Evolutionary conservation across 2,888 invertebrate genomes (phyloP).

Genomic region (Psylliodes chrysocephalus): DNA sequence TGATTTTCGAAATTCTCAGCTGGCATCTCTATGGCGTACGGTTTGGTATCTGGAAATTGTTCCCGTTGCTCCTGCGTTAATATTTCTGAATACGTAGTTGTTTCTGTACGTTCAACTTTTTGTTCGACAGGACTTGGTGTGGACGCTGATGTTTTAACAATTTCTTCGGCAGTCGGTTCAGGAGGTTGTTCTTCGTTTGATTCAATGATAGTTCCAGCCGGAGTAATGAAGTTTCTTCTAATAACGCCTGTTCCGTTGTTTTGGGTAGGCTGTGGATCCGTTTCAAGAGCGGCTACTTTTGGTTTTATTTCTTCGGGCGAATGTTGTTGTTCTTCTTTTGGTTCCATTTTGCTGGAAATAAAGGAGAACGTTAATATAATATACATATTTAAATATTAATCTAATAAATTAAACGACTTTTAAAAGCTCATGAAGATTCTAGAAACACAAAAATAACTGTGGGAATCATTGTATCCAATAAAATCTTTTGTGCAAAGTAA

Average conservation of each 20-base stretch:
- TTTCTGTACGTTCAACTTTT: constrained; percentile 32
- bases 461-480: too few relatives aligned
- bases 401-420: too few relatives aligned
- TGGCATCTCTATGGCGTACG: constrained; percentile 32
- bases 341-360: constrained; percentile 43
- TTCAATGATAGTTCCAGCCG: constrained; percentile 61
- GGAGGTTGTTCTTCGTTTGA: constrained; percentile 46
- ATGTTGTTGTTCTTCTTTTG: constrained; percentile 40
- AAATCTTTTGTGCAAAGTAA: too few relatives aligned
- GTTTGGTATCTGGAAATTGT: constrained; percentile 32
- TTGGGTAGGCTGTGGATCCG: constrained; percentile 15
- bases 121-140: constrained; percentile 40
- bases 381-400: too few relatives aligned
- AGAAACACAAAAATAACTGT: too few relatives aligned
- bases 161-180: constrained; percentile 61
- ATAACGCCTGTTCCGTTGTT: constrained; percentile 47
- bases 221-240: constrained; percentile 57
- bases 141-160: constrained; percentile 51
- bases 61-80: constrained; percentile 19
- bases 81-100: constrained; percentile 28
- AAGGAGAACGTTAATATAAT: too few relatives aligned
- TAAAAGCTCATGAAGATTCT: too few relatives aligned
- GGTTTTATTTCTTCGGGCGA: constrained; percentile 42
- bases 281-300: constrained; percentile 33
- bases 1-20: constrained; percentile 26